Evolutionary conservation across 1,140 invertebrate species (phyloP), one percentile per base, ranked within the genome.

Genomic region (Harpegnathos saltator): DNA sequence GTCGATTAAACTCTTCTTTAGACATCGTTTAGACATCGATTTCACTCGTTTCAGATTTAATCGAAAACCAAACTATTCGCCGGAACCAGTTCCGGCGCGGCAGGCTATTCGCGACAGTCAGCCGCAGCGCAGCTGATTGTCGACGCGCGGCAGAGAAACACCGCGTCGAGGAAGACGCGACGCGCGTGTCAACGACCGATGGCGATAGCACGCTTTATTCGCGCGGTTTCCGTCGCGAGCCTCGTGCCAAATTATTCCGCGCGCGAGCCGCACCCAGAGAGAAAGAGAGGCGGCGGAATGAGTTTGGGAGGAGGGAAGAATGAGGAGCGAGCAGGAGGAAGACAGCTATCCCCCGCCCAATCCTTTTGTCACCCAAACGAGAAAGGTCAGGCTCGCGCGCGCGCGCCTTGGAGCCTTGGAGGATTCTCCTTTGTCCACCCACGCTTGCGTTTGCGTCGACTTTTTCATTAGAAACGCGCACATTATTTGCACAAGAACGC

Each of bases 241-340:
- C 56, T 73, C 83, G 86, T 86, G 84, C 88, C 84, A 86, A 85
- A 89, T 83, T 84, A 82, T 89, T 85, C 82, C 56, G 29, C 78
- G 58, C 82, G 54, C 63, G 83, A 59, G 69, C 85, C 84, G 84
- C 85, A 71, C 85, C 84, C 84, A 86, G 33, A 24, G 61, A 44
- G 44, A 50, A 38, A 73, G 38, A 44, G 38, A 44, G 38, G 11
- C n/a, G n/a, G n/a, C n/a, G n/a, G n/a, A n/a, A n/a, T n/a, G n/a
- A n/a, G n/a, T n/a, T n/a, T n/a, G 38, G 11, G 38, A 44, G 38
- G 11, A 9, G 11, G 29, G 5, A 5, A 33, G 29, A 33, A 5
- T 3, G 38, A 44, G 38, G 38, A 44, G 38, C 4, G 38, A 44
- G 38, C 4, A 9, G 11, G 38, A 44, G 38, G 9, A 44, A 3